These are phyloP conservation scores for Bombus huntii DNA, from an alignment of 1,140 invertebrate species.

Conservation along the genomic window DNA sequence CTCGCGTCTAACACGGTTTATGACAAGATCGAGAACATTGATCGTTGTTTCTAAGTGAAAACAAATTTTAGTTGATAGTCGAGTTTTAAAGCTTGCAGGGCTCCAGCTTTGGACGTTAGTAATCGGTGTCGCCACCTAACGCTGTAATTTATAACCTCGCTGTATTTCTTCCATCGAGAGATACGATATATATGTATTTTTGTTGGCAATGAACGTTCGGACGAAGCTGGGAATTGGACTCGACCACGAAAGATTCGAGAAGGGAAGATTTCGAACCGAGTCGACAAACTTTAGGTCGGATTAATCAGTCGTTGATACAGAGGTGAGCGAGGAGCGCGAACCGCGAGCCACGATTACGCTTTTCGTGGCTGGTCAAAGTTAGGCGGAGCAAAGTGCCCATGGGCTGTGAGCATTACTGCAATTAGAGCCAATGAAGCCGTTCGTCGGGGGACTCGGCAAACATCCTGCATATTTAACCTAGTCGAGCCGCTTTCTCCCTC, in stretches of 20 bases:
- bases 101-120: background rate
- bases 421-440: slow-evolving; percentile 74
- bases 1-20: background rate
- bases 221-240: no score
- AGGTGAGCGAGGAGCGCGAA: slow-evolving; percentile 13
- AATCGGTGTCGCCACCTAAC: background rate
- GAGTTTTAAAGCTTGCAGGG: no score
- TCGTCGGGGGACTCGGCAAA: slow-evolving; percentile 69
- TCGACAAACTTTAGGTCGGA: background rate
- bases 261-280: no score
- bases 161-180: background rate
- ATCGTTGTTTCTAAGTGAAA: no score
- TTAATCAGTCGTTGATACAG: background rate
- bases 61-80: no score
- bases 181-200: no score
- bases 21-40: no score
- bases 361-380: slow-evolving; percentile 50
- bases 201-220: no score
- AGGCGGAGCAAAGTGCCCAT: slow-evolving; percentile 62
- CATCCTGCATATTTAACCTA: slow-evolving; percentile 76
- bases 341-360: slow-evolving; percentile 54
- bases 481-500: slow-evolving; percentile 26
- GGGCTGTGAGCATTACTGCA: slow-evolving; percentile 74
- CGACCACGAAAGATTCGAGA: no score
- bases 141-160: background rate